These are phyloP conservation scores for Morone saxatilis DNA, from an alignment of 2,113 vertebrate species.

Conservation along the genomic window DNA sequence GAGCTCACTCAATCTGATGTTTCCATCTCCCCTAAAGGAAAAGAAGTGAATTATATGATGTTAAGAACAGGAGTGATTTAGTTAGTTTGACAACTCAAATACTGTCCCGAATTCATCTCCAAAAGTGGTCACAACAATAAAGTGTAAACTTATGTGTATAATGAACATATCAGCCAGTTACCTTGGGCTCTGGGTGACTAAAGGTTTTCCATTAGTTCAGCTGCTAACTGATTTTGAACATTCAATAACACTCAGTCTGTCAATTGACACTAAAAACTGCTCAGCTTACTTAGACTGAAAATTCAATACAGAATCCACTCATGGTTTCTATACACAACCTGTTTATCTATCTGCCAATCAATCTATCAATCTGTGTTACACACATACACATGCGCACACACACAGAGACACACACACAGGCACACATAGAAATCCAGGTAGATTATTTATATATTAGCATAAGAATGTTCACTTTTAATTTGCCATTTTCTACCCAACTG, in stretches of 20 bases:
- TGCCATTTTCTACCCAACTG: constrained; percentile 81
- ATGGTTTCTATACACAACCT: constrained; percentile 51
- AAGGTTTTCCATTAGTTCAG: constrained; percentile 70
- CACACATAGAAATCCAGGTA: constrained; percentile 56
- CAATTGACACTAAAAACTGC: constrained; percentile 65
- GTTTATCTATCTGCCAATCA: constrained; percentile 62
- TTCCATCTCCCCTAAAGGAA: background rate
- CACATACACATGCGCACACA: constrained; percentile 11
- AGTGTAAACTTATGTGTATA: background rate
- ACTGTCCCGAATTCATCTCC: background rate
- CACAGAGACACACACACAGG: constrained; percentile 46
- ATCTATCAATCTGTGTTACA: constrained; percentile 46
- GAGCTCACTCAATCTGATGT: constrained; percentile 5
- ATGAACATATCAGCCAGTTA: background rate
- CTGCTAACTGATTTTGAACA: constrained; percentile 55
- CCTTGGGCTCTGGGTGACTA: constrained; percentile 18
- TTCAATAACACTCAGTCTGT: constrained; percentile 69
- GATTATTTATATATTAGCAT: constrained; percentile 77
- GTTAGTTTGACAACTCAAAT: background rate
- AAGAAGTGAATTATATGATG: background rate
- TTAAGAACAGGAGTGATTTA: background rate
- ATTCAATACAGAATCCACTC: constrained; percentile 68
- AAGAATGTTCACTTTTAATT: constrained; percentile 80
- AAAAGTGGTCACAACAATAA: background rate
- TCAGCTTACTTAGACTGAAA: constrained; percentile 55